Base-by-base conservation (phyloP, 1,140 invertebrate species). In the Bombus breviceps region DNA sequence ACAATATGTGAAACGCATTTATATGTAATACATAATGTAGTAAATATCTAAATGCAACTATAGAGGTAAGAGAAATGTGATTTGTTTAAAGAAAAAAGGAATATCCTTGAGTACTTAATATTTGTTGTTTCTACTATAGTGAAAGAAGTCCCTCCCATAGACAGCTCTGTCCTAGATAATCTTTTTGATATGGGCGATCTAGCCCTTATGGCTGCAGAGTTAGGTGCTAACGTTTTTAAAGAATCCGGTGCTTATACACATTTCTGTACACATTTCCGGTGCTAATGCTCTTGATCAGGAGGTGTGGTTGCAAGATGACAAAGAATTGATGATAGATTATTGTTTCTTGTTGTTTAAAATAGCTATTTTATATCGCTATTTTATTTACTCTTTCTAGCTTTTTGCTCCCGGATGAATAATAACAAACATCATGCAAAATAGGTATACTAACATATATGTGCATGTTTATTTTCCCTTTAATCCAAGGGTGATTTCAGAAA, bases 201-300 rank as follows among this genome's bases (percentile, higher is more conserved):
- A 80, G 72, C 32, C 4, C 22, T 57, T 34, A 78, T 59, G 22
- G 28, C 77, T 80, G 77, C 64, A 73, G 77, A 57, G 15, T 57
- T 84, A 69, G 53, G 66, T 69, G 53, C 15, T 69, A 68, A 64
- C 64, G 64, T 84, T 43, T 59, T 64, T 57, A 57, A 80, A 71
- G 66, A 85, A 80, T 85, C 68, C 83, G 76, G 83, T 85, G 83
- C 83, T 85, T 85, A 85, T 80, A 85, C 83, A 85, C 83, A 80
- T 72, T 71, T 57, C 15, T 32, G 39, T 69, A 79, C 22, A 59
- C 47, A 59, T 39, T 72, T 80, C 83, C 77, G 77, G 76, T 84
- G 66, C 53, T 84, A 39, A 84, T 79, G 15, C 12, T 25, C 18
- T 53, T 62, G 59, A 80, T 53, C 18, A 18, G 34, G 18, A 41